Percentiles rank a stretch among this genome's conserved stretches.
Evolutionary conservation across 1,140 invertebrate genomes (phyloP).

Genomic region (Hestina assimilis): DNA sequence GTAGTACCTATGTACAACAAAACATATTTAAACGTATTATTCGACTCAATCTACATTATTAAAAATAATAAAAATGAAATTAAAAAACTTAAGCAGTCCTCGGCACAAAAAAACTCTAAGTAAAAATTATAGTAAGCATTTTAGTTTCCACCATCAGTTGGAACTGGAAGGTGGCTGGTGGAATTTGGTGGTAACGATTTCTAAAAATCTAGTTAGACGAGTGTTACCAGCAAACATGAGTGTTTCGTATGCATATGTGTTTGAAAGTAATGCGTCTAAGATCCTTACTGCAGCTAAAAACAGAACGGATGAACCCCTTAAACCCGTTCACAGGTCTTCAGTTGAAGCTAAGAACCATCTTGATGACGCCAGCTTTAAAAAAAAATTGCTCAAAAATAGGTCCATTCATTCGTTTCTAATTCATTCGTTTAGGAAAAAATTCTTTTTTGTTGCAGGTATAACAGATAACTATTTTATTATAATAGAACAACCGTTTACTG

Average conservation of each 20-base stretch:
- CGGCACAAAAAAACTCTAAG: background rate
- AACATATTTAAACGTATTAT: background rate
- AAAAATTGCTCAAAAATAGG: background rate
- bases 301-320: no score
- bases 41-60: background rate
- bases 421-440: background rate
- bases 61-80: background rate
- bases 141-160: no score
- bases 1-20: background rate
- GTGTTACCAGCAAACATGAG: no score
- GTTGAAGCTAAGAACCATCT: no score
- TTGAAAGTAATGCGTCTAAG: no score
- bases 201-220: no score
- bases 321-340: no score
- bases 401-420: background rate
- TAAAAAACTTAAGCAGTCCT: background rate
- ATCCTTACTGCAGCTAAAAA: no score
- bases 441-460: constrained; percentile 70
- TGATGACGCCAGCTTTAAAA: no score
- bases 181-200: background rate
- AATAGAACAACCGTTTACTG: constrained; percentile 88
- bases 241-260: no score
- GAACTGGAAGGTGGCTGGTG: background rate
- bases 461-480: constrained; percentile 91
- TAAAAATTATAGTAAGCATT: background rate